These are phyloP conservation scores for Oedothorax gibbosus DNA, from an alignment of 1,140 invertebrate genomes.

Conservation along the genomic window DNA sequence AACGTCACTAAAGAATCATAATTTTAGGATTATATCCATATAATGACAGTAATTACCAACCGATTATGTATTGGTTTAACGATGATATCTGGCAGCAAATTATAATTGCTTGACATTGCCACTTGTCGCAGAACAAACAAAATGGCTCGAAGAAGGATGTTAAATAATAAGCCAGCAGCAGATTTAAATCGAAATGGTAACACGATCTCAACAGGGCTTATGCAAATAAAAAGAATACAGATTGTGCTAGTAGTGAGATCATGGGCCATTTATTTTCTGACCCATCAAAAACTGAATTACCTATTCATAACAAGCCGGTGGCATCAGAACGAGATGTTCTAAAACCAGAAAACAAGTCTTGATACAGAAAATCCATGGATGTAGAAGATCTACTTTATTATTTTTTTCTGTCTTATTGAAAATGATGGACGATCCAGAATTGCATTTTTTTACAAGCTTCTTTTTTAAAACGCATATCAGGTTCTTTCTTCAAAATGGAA, in stretches of 20 bases:
- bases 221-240: not conserved
- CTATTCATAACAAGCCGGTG: conserved; percentile 29
- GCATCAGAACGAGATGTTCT: too few relatives aligned
- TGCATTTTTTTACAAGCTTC: too few relatives aligned
- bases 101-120: conserved; percentile 13
- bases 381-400: too few relatives aligned
- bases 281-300: conserved; percentile 31
- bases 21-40: not conserved
- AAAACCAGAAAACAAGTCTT: too few relatives aligned
- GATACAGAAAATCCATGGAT: too few relatives aligned
- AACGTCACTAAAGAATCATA: too few relatives aligned
- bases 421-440: too few relatives aligned
- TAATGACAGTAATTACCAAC: conserved; percentile 26
- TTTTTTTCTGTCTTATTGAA: too few relatives aligned
- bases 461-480: too few relatives aligned
- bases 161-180: conserved; percentile 17
- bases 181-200: not conserved
- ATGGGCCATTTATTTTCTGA: conserved; percentile 16
- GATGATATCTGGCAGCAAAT: conserved; percentile 27
- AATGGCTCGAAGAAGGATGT: not conserved
- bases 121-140: not conserved
- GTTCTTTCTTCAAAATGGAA: too few relatives aligned
- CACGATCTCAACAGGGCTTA: not conserved
- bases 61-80: conserved; percentile 25
- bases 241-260: too few relatives aligned